Evolutionary conservation across 2,797 vertebrate genomes (phyloP).

Genomic region (Acomys russatus): DNA sequence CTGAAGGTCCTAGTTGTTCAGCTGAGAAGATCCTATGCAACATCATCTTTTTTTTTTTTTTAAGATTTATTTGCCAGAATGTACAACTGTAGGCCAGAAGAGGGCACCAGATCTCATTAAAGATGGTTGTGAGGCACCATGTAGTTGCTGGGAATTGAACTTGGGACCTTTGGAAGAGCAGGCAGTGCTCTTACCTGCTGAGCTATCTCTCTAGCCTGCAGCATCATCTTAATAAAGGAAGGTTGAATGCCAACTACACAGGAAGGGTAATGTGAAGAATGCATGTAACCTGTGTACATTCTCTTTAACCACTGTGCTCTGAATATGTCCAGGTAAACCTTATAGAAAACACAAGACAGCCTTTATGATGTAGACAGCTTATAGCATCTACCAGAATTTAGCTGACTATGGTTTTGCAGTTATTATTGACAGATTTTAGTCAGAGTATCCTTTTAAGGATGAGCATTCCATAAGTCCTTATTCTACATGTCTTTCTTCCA

Average conservation of each 20-base stretch:
- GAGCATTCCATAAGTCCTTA: not conserved
- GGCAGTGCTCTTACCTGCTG: no score
- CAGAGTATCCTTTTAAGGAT: no score
- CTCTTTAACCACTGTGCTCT: not conserved
- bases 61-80: no score
- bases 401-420: not conserved
- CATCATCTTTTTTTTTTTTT: not conserved
- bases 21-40: not conserved
- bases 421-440: not conserved
- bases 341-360: not conserved
- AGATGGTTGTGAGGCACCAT: no score
- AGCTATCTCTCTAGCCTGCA: no score
- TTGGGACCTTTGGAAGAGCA: no score
- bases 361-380: not conserved
- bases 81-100: no score
- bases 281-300: no score
- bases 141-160: no score
- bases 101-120: no score
- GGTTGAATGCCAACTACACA: no score
- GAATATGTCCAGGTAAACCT: not conserved
- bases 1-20: not conserved
- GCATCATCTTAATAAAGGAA: not conserved
- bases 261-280: not conserved
- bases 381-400: not conserved
- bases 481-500: not conserved